Base-by-base conservation (phyloP, 1,140 invertebrate species). In the Pseudomyrmex pallidus region DNA sequence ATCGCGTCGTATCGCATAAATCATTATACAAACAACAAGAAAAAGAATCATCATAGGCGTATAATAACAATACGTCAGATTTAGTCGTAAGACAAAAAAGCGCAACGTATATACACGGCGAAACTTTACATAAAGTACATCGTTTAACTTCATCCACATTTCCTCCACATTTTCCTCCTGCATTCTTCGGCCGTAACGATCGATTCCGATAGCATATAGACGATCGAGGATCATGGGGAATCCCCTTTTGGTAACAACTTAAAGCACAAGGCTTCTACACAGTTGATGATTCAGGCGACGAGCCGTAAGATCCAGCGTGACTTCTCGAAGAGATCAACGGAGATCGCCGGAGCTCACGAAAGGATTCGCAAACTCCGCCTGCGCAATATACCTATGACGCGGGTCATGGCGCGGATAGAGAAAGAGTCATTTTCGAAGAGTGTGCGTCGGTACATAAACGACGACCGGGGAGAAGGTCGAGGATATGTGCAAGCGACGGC, bases 241-340 rank as follows among this genome's bases (percentile, higher is more conserved):
- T 85, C 48, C 20, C 12, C 22, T 68, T 85, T 83, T 46, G 46
- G 17, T 46, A 52, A 63, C 48, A 61, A 56, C 59, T 64, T 22
- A 2, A 3, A 62, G n/a, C 10, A 13, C 12, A 10, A 74, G n/a
- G 15, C 25, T 62, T 8, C 2, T 15, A 66, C n/a, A 61, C 22
- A 10, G 22, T 2, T 13, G n/a, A 25, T 56, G 83, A 62, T 54
- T 66, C 61, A 68, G 20, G 12, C n/a, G 20, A 22, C 22, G 46
- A 35, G 17, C 13, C 22, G 50, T 44, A 35, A 20, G 57, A 82
- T 50, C 22, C 56, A 17, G 35, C 25, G 22, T 62, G 57, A 46
- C 77, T 80, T 80, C 46, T 54, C 25, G 25, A 61, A 35, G n/a
- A 68, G 54, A 67, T 85, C 83, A 62, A 46, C 46, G 82, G 35